Base-by-base conservation (phyloP, 2,888 invertebrate genomes). In the Spisula solida region DNA sequence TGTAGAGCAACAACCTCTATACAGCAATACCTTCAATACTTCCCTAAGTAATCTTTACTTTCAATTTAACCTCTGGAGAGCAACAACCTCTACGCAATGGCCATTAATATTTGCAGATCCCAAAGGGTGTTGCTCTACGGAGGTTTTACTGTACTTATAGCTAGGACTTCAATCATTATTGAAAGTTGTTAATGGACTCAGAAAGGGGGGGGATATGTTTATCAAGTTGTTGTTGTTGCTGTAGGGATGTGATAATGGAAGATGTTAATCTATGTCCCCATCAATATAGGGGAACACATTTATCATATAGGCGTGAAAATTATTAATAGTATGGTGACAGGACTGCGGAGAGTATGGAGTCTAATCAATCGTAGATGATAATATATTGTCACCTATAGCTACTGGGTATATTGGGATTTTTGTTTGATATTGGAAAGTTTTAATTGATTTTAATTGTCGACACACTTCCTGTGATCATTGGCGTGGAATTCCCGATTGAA, bases 281-380 rank as follows among this genome's bases (percentile, higher is more conserved):
- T 66, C 60, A 66, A n/a, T 66, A 25, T 56, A n/a, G 60, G 14
- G 60, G 60, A 10, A 25, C 60, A 70, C 1, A 70, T 82, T 70
- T 82, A 25, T 82, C 70, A 82, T n/a, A 47, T 14, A 66, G 47
- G 82, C 60, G 82, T 70, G 82, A 70, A 60, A 60, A 82, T 82
- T 34, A 56, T 55, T 16, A 81, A 81, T 66, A 41, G 60, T 8
- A 66, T 66, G 25, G 60, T 66, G 60, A 66, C 60, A 66, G 60
- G 60, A n/a, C n/a, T n/a, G n/a, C n/a, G n/a, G n/a, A 66, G 25
- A 12, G 60, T 66, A 66, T 66, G n/a, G 60, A 8, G 60, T n/a
- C 60, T 66, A 66, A 66, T 66, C 25, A 66, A 20, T 6, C 12
- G 41, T 41, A 5, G 4, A 2, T 41, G 41, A 41, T 41, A n/a